Base-by-base conservation (phyloP, 2,113 vertebrate genomes). In the Strigops habroptila region DNA sequence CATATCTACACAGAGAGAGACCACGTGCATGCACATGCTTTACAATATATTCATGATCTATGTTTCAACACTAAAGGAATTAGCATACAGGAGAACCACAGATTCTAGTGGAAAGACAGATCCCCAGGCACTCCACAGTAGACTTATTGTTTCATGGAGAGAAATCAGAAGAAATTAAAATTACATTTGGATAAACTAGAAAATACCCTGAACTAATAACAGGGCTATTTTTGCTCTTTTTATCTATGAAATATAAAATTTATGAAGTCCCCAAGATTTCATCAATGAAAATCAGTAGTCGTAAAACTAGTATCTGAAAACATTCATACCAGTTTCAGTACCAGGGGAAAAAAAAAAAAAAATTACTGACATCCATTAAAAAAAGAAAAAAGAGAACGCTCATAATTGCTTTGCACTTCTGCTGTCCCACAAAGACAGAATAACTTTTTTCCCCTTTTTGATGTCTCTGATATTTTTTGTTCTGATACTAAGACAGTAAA, bases 1-100 rank as follows among this genome's bases (percentile, higher is more conserved):
- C 12, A 31, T 6, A 7, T 55, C 43, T 21, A 81, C 25, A 41
- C 4, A 49, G 24, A 91, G 24, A 68, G 14, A 33, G 16, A 5
- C 21, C 5, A 7, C 0, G 0, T 33, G 18, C 1, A 1, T 14
- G 14, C 70, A 88, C 15, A 14, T 31, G 14, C 86, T 86, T 89
- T 82, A 52, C 33, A 84, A 43, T 27, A 24, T 28, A 71, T 51
- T 90, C 51, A 87, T 64, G 35, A 79, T 28, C 33, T 1, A 1
- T 18, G 23, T 75, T 60, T 85, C 11, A 53, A 37, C 23, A 82
- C 27, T 64, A 60, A 59, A 91, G 78, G 33, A 75, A 49, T 33
- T 15, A 63, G 9, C 28, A 63, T 18, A 41, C n/a, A 68, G 75
- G 27, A 76, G 46, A 78, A 53, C 14, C 39, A 60, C 8, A 65